Conservation (phyloP, 2,113 vertebrate species). For the Talpa occidentalis region DNA sequence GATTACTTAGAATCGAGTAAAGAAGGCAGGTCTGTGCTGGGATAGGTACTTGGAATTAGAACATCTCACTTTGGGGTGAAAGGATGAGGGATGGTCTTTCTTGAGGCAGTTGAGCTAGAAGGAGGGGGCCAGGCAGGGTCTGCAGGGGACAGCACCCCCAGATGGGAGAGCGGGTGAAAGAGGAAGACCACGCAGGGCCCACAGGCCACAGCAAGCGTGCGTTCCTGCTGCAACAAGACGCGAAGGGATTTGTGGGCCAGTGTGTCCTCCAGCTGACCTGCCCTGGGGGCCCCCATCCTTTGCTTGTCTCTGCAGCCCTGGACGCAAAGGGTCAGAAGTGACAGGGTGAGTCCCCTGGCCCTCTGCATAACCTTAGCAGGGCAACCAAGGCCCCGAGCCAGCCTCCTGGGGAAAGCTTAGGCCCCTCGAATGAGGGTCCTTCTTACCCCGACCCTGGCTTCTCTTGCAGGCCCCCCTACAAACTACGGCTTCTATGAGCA, state of each 20-base stretch:
- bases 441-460: background rate
- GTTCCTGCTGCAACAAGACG: background rate
- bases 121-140: background rate
- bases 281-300: background rate
- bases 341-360: background rate
- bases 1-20: background rate
- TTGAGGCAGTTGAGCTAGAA: background rate
- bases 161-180: background rate
- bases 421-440: background rate
- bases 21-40: too few relatives aligned
- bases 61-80: background rate
- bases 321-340: background rate
- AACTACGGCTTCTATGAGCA: slow-evolving; percentile 84
- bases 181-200: background rate
- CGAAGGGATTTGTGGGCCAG: background rate
- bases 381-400: background rate
- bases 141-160: background rate
- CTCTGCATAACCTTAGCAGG: rapidly evolving
- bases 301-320: background rate
- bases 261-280: background rate
- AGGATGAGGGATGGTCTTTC: background rate
- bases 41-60: too few relatives aligned
- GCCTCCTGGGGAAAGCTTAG: too few relatives aligned
- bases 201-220: rapidly evolving
- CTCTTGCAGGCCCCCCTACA: slow-evolving; percentile 86